These are phyloP conservation scores for Chelonus formosanus DNA, from an alignment of 2,888 invertebrate species.

Conservation along the genomic window DNA sequence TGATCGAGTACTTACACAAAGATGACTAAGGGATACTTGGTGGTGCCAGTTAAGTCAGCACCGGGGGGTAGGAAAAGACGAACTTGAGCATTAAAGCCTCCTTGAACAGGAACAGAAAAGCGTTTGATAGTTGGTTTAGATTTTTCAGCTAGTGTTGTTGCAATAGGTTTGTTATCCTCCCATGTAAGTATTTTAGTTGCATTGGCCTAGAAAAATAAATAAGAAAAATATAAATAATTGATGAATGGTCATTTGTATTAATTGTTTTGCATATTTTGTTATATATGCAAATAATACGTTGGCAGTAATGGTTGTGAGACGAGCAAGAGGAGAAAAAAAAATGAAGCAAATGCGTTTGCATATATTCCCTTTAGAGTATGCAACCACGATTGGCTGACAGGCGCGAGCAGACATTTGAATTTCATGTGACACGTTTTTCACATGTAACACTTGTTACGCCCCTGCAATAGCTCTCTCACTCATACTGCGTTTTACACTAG, in stretches of 20 bases:
- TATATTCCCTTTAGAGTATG: too few species aligned
- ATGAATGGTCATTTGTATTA: too few species aligned
- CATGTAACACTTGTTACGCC: conserved; percentile 43
- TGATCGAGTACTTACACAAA: conserved; percentile 77
- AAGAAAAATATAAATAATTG: neutral
- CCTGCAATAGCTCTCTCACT: neutral
- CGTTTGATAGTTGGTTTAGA: conserved; percentile 71
- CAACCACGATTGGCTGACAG: conserved; percentile 5
- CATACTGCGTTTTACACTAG: neutral
- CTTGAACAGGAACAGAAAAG: conserved; percentile 72
- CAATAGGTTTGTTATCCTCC: conserved; percentile 74
- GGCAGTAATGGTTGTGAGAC: neutral
- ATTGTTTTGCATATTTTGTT: too few species aligned
- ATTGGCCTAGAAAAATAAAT: conserved; percentile 49
- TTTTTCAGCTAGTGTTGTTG: conserved; percentile 66
- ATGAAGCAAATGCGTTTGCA: too few species aligned
- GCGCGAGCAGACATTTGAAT: conserved; percentile 38
- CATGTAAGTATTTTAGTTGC: conserved; percentile 67
- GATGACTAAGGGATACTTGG: conserved; percentile 83
- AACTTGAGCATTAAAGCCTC: conserved; percentile 78
- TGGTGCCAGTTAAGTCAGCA: conserved; percentile 72
- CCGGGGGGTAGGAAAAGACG: conserved; percentile 78
- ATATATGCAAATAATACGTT: too few species aligned
- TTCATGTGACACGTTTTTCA: conserved; percentile 41
- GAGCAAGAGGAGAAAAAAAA: too few species aligned